A percentile compares a stretch with the other conserved stretches of the same genome.
These are phyloP conservation scores for Aradus depressus DNA, from an alignment of 2,888 invertebrate genomes.

Conservation along the genomic window DNA sequence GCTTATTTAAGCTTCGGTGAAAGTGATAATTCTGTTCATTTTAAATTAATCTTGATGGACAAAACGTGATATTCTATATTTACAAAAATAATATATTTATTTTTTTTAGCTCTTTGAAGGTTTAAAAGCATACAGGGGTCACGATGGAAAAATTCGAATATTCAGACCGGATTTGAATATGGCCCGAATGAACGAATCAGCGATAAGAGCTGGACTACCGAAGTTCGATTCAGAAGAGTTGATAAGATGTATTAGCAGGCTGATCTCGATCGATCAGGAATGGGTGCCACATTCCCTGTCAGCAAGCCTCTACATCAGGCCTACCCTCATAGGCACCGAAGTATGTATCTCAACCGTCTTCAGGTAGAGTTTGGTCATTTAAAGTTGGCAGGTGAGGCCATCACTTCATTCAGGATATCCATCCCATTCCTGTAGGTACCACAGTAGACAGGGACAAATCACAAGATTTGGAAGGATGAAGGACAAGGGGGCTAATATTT, in stretches of 20 bases:
- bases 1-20: too few species aligned
- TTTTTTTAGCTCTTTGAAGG: slow-evolving; percentile 85
- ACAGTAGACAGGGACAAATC: too few species aligned
- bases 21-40: too few species aligned
- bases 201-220: slow-evolving; percentile 74
- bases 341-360: slow-evolving; percentile 46
- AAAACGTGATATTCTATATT: too few species aligned
- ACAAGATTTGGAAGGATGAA: too few species aligned
- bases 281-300: slow-evolving; percentile 92
- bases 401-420: too few species aligned
- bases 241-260: slow-evolving; percentile 67
- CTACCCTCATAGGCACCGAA: slow-evolving; percentile 93
- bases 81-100: slow-evolving; percentile 1
- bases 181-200: slow-evolving; percentile 80
- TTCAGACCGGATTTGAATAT: slow-evolving; percentile 95
- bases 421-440: too few species aligned
- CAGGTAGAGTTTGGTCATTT: background rate
- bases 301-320: slow-evolving; percentile 89
- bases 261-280: slow-evolving; percentile 86
- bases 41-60: too few species aligned
- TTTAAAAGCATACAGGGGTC: slow-evolving; percentile 90
- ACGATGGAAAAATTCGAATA: slow-evolving; percentile 81
- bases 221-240: slow-evolving; percentile 79
- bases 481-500: too few species aligned
- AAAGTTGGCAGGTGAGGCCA: too few species aligned